phyloP scores from a whole-genome alignment of 2,797 vertebrate genomes.

The Ctenopoma kingsleyae region DNA sequence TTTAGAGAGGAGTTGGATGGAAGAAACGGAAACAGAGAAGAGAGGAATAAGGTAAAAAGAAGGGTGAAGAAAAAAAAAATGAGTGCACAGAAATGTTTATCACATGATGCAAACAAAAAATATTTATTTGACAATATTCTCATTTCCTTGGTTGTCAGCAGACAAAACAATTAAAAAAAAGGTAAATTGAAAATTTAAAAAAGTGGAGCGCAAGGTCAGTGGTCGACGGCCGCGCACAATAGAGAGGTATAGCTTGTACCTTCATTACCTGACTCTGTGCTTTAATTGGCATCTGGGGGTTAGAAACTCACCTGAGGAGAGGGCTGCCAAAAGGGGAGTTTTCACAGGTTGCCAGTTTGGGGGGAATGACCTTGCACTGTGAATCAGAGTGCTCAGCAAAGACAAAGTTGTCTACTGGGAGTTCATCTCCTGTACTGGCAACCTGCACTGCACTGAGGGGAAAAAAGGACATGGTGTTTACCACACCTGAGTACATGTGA shows the following conservation, averaged over 20 bases:
- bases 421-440: conserved; percentile 89
- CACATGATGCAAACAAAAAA: background rate
- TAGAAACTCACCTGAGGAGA: conserved; percentile 89
- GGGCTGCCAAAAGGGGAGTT: conserved; percentile 88
- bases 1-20: conserved; percentile 1
- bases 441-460: conserved; percentile 92
- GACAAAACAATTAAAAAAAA: conserved; percentile 42
- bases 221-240: conserved; percentile 67
- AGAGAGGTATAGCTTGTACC: conserved; percentile 70
- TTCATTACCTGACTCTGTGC: conserved; percentile 72
- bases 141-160: conserved; percentile 45
- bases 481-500: conserved; percentile 71
- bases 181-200: conserved; percentile 23
- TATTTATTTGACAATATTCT: conserved; percentile 25
- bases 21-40: conserved; percentile 15
- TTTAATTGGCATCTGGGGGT: conserved; percentile 65
- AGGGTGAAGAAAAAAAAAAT: conserved; percentile 13
- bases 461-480: conserved; percentile 90
- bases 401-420: conserved; percentile 81
- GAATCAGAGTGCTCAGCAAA: conserved; percentile 82
- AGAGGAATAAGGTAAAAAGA: conserved; percentile 20
- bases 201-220: conserved; percentile 66
- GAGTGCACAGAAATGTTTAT: background rate
- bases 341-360: conserved; percentile 86
- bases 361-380: conserved; percentile 84